Base-by-base conservation (phyloP, 2,113 vertebrate species). In the Thermophis baileyi region DNA sequence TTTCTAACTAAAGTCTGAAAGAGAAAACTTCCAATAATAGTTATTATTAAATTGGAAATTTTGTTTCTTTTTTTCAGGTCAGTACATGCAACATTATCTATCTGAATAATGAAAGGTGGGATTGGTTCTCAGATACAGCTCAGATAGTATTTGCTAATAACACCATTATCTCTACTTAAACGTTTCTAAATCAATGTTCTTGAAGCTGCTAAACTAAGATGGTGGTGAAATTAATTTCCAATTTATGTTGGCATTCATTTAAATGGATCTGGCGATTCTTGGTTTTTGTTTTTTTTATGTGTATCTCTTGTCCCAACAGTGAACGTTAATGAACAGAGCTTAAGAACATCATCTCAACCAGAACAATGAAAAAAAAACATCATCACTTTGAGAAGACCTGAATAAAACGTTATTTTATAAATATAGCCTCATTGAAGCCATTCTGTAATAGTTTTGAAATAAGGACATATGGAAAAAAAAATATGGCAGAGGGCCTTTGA, bases 321-420 rank as follows among this genome's bases (percentile, higher is more conserved):
- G 97, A 97, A 98, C 98, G 97, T 97, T 98, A 98, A 98, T 98
- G 98, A 98, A 97, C 96, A 97, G 96, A 98, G 93, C 95, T 95
- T 91, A 96, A 96, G 90, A 95, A 95, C 95, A 97, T 97, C 97
- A 94, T 97, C 98, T 97, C 97, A 97, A 96, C 97, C 95, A 97
- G 95, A 98, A 97, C 97, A 98, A 98, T 97, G 97, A 97, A 98
- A 88, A 98, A 81, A 98, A 81, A 98, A 98, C 97, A 97, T 97
- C 97, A 98, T 98, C 97, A 97, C 97, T 97, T 98, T 90, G 93
- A 98, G 98, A 98, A 98, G 97, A 93, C 95, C 95, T 97, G 98
- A 98, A 98, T 98, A 97, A 98, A 98, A 98, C 97, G 98, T 98
- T 98, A 98, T 98, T 98, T 98, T 98, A 98, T 98, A 98, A 98